A percentile compares a stretch with the other conserved stretches of the same genome.
These are phyloP conservation scores for Chaetura pelagica DNA, from an alignment of 2,113 vertebrate species.

Conservation along the genomic window DNA sequence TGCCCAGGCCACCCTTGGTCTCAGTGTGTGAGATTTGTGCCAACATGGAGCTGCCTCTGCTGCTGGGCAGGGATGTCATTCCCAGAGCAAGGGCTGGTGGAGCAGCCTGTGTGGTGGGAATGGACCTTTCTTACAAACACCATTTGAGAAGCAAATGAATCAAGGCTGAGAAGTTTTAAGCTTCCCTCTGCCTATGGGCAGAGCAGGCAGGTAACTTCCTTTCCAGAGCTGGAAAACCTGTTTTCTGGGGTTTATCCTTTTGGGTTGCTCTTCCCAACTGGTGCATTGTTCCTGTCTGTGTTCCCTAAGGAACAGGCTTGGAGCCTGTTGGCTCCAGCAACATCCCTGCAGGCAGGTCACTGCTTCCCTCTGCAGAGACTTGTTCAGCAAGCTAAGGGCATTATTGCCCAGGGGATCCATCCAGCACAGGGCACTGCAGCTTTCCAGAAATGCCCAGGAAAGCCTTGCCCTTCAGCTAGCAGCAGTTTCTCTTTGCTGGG, in stretches of 20 bases:
- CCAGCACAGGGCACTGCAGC: not conserved
- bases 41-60: not conserved
- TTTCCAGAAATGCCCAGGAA: not conserved
- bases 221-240: not conserved
- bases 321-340: not conserved
- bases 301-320: not conserved
- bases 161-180: not conserved
- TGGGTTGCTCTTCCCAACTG: not conserved
- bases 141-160: not conserved
- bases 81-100: not conserved
- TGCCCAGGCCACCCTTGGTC: not conserved
- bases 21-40: no score
- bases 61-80: not conserved
- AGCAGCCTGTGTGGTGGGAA: not conserved
- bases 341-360: not conserved
- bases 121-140: not conserved
- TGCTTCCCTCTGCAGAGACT: not conserved
- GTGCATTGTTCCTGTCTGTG: not conserved
- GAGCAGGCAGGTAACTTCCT: not conserved
- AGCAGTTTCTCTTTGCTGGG: not conserved
- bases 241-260: not conserved
- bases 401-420: not conserved
- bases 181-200: not conserved
- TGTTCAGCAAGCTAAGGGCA: not conserved
- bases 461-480: not conserved